These are phyloP conservation scores for Sebastes dallii DNA, from an alignment of 2,797 vertebrate genomes.

Conservation along the genomic window DNA sequence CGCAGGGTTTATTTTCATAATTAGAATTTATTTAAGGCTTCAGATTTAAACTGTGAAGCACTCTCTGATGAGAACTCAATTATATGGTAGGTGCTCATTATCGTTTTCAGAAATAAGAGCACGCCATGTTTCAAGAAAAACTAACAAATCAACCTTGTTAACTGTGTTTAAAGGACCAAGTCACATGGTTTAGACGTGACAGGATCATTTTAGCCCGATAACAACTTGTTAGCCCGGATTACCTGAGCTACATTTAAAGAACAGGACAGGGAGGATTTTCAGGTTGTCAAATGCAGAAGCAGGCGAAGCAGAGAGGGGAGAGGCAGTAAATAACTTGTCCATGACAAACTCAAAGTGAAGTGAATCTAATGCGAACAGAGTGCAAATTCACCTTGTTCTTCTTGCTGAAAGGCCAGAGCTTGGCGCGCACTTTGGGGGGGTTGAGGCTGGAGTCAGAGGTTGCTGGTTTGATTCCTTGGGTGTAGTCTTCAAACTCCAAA, in stretches of 20 bases:
- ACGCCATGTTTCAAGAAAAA: neutral
- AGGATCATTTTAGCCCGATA: neutral
- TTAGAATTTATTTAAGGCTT: neutral
- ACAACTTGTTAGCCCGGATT: neutral
- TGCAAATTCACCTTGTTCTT: conserved; percentile 84
- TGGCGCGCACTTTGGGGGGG: conserved; percentile 76
- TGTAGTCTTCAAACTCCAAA: conserved; percentile 90
- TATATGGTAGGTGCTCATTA: neutral
- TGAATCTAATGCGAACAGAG: neutral
- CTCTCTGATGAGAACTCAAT: neutral
- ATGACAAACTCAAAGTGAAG: neutral
- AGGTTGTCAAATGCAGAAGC: neutral
- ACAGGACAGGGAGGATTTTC: conserved; percentile 26
- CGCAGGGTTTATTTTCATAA: neutral
- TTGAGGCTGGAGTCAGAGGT: conserved; percentile 84
- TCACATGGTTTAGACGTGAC: neutral
- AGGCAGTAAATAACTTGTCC: neutral
- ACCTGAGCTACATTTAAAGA: neutral
- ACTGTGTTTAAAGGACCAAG: neutral
- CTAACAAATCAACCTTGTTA: neutral
- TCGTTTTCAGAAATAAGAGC: conserved; percentile 4
- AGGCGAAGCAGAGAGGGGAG: neutral
- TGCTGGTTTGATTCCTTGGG: conserved; percentile 82
- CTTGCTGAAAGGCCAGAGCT: conserved; percentile 88
- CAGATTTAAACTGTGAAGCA: neutral